These are phyloP conservation scores for Boleophthalmus pectinirostris DNA, from an alignment of 2,113 vertebrate genomes.

Conservation along the genomic window DNA sequence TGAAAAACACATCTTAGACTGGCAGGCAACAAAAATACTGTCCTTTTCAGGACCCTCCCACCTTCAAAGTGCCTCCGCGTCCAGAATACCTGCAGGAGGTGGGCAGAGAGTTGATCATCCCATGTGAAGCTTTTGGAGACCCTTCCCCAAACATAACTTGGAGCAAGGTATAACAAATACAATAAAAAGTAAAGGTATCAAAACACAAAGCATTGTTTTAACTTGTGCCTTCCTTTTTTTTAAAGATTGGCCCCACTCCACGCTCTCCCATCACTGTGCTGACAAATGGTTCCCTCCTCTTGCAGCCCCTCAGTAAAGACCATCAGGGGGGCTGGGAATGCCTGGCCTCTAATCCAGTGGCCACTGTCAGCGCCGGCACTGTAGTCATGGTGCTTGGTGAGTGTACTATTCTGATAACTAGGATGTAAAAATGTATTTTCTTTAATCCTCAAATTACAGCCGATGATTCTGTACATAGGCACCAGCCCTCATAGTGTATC, in stretches of 20 bases:
- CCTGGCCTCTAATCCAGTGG: constrained; percentile 84
- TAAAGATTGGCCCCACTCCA: constrained; percentile 74
- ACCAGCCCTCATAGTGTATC: constrained; percentile 90
- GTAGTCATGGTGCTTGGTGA: constrained; percentile 87
- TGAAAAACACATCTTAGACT: not conserved
- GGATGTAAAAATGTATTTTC: not conserved
- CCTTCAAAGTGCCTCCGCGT: constrained; percentile 80
- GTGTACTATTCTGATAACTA: constrained; percentile 12
- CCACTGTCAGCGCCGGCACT: constrained; percentile 80
- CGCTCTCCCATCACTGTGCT: constrained; percentile 75
- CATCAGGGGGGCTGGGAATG: constrained; percentile 92
- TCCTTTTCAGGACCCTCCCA: constrained; percentile 83
- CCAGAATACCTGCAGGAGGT: constrained; percentile 94
- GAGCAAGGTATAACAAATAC: constrained; percentile 81
- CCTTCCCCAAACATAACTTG: constrained; percentile 86
- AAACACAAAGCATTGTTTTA: not conserved
- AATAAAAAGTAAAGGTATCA: not conserved
- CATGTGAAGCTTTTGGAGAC: constrained; percentile 84
- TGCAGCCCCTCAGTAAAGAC: constrained; percentile 85
- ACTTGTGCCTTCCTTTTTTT: not conserved
- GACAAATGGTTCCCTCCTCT: constrained; percentile 84
- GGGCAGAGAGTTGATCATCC: constrained; percentile 87
- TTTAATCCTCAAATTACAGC: not conserved
- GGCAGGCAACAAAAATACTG: not conserved
- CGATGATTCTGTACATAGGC: constrained; percentile 71